Evolutionary conservation across 2,797 vertebrate genomes (phyloP), one percentile per base, ranked within the genome.

Genomic region (Caiman crocodilus): DNA sequence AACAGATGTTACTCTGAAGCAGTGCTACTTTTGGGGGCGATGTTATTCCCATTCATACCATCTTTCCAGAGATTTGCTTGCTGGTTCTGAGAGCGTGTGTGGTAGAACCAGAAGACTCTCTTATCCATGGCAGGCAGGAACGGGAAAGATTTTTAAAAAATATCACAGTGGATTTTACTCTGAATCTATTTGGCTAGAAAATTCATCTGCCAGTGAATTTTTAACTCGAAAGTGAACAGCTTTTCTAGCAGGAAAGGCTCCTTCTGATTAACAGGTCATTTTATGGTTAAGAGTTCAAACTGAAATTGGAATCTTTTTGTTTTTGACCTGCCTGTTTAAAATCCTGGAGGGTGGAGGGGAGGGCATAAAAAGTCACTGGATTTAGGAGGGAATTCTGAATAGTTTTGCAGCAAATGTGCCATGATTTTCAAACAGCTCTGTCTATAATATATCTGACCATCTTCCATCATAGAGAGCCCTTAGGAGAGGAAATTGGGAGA

Each of bases 371-470:
- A 8, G 67, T 23, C 7, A 18, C 84, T 30, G 7, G 3, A 13
- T 0, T 4, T 21, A 83, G 69, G 71, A 59, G 78, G 85, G 30
- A 26, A 30, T 50, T 10, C 18, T 3, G 61, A 87, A 35, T 21
- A 57, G 42, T 1, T 55, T 6, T 15, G 12, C 25, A 80, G 56
- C 20, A 35, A 84, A n/a, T 0, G 6, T 63, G 58, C 21, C 35
- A 57, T 25, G 0, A 1, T 26, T 82, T 75, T 35, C 28, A 3
- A 4, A 55, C 32, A 77, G 28, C 16, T 79, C 32, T 12, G 14
- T 3, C 2, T 0, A 0, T 1, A 60, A 2, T n/a, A 69, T n/a
- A 35, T 35, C 30, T 8, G 2, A 1, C 8, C 23, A 15, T 32
- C 57, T 77, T 74, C 25, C 28, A 13, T 30, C 50, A 1, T 0